Conservation (phyloP, 2,113 vertebrate genomes). For the Ivindomyrus marchei region DNA sequence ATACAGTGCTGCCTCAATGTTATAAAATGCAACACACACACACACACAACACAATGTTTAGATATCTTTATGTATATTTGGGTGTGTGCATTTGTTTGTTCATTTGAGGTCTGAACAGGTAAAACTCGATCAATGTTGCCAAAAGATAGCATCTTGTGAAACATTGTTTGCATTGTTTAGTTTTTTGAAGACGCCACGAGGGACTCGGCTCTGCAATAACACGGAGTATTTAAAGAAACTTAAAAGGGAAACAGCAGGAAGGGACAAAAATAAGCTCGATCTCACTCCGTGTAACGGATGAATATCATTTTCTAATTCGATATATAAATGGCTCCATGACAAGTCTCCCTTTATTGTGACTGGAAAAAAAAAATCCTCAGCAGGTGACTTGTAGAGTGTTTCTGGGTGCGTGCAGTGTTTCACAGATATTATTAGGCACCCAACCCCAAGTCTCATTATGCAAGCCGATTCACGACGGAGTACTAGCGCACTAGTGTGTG, state of each 20-base stretch:
- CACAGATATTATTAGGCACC: background rate
- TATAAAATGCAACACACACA: background rate
- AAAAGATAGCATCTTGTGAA: background rate
- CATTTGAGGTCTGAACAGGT: background rate
- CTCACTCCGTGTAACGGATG: background rate
- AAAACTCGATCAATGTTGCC: background rate
- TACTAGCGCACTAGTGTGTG: background rate
- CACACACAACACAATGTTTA: background rate
- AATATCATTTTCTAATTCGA: background rate
- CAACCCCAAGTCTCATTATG: background rate
- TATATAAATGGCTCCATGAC: background rate
- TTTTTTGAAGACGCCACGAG: background rate
- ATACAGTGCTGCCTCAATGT: background rate
- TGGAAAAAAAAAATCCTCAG: background rate
- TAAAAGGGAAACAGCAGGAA: background rate
- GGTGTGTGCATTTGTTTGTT: background rate
- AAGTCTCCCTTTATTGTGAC: background rate
- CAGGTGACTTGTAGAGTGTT: background rate
- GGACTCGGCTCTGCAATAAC: background rate
- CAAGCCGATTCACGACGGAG: background rate
- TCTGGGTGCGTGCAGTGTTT: background rate
- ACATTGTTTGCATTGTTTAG: background rate
- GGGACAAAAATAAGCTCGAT: background rate
- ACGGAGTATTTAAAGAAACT: background rate
- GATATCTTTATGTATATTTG: background rate